Evolutionary conservation across 2,888 invertebrate species (phyloP), one percentile per base, ranked within the genome.

Genomic region (Lithophane ornitopus): DNA sequence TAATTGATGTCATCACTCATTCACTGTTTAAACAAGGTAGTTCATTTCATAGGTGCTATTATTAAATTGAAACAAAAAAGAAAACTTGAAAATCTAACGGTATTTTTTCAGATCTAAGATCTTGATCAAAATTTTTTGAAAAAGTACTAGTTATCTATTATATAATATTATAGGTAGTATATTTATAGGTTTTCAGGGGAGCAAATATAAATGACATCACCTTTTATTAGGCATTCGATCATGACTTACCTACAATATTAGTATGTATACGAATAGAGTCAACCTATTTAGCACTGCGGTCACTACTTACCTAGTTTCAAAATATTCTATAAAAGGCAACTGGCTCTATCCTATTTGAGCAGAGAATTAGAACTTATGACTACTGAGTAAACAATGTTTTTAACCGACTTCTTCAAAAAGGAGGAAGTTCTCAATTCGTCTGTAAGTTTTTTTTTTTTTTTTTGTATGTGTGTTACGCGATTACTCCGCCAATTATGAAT

Each of bases 1-100:
- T 78, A 78, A 76, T 79, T 80, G 79, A 65, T 76, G 59, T 59
- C 68, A 81, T 85, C 77, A 61, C 26, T 85, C 73, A 72, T 78
- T 19, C 28, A 39, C 56, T 62, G 41, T 44, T 39, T 14, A 28
- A 56, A 59, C 41, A 39, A 58, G 34, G 34, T 34, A 6, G 2
- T 1, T 2, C 34, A 34, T 8, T 54, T 41, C 34, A 66, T 52
- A 0, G 16, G n/a, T 22, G 14, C 34, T 66, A 41, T 49, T 63
- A 54, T 34, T 22, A 61, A 70, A 59, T 9, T 22, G 11, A 74
- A 63, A 67, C 14, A 67, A 67, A 79, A 69, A 52, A 62, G n/a
- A n/a, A 34, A 16, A 26, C 2, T 28, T 22, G 1, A 52, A n/a
- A 62, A 52, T 66, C 19, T 14, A 58, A 22, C 41, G 3, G 12